A percentile compares a stretch with the other conserved stretches of the same genome.
Evolutionary conservation across 2,888 invertebrate genomes (phyloP).

Genomic region (Rhynchonema sp.): DNA sequence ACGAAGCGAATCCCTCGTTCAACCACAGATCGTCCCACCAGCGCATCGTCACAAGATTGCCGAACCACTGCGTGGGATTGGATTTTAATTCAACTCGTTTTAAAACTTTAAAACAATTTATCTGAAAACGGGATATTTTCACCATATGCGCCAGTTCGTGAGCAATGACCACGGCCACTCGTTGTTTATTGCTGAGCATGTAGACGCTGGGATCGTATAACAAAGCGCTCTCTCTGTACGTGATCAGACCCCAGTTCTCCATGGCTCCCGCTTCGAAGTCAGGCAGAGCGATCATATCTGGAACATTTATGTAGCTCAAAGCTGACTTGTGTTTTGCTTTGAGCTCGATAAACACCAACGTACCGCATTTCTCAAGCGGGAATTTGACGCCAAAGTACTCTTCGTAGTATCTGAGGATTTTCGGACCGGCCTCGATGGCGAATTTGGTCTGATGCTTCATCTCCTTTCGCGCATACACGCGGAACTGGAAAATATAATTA

Average conservation of each 20-base stretch:
- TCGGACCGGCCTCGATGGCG: background rate
- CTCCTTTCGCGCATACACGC: background rate
- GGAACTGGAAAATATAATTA: background rate
- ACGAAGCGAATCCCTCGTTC: background rate
- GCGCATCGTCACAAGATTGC: background rate
- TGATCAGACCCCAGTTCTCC: background rate
- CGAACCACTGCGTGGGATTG: background rate
- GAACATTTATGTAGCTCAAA: too few species aligned
- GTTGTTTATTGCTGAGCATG: background rate
- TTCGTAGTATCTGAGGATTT: background rate
- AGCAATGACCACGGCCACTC: background rate
- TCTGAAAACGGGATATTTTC: too few species aligned
- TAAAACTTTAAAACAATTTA: too few species aligned
- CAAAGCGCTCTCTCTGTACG: background rate
- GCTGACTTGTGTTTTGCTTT: too few species aligned
- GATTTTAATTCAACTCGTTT: too few species aligned
- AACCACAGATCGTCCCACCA: background rate
- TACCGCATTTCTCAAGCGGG: background rate
- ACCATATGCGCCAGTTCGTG: background rate
- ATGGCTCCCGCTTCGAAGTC: background rate
- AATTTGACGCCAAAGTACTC: background rate
- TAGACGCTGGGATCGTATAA: background rate
- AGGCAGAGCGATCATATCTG: background rate
- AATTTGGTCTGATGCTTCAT: background rate
- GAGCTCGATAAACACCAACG: too few species aligned